Base-by-base conservation (phyloP, 2,797 vertebrate genomes). In the Argya squamiceps region DNA sequence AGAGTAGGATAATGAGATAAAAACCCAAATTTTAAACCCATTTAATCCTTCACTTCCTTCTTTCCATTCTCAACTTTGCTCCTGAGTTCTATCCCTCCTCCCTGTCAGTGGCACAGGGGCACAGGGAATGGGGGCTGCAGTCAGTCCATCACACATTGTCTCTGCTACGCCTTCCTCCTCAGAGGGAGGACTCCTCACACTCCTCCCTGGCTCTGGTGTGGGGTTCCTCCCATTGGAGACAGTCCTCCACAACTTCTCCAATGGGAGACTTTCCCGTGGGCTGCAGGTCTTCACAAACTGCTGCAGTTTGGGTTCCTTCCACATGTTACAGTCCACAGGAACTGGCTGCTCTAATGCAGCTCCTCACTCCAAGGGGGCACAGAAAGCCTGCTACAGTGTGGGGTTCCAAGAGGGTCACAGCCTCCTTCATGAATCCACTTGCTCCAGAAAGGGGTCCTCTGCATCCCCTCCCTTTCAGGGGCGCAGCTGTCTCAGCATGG, bases 91-190 rank as follows among this genome's bases (percentile, higher is more conserved):
- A 8, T 47, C 8, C 11, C 7, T 37, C 19, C 44, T n/a, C 52
- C 36, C 27, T 1, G 0, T 22, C 46, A 43, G 49, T 10, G 23
- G 43, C 0, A 0, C 11, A 43, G 29, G 4, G 22, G 15, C 12
- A 24, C 5, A 11, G 36, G 55, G 50, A 69, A 39, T 32, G 18
- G 8, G 3, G 5, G 3, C 37, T 53, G 10, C 15, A 36, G 20
- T 30, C 49, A 12, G 6, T 9, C 30, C 27, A 4, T 36, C 34
- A 23, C 3, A 4, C 1, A 0, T 27, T 11, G 5, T 34, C 32
- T 64, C 24, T 58, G 23, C 17, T 55, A 15, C 24, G n/a, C 20
- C 32, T 39, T 83, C 29, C 20, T 77, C 21, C 58, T 56, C 71
- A 64, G 24, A 18, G 16, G 29, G 24, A 34, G 43, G 16, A 63